Evolutionary conservation across 2,888 invertebrate species (phyloP).

Genomic region (Cheilosia pagana): DNA sequence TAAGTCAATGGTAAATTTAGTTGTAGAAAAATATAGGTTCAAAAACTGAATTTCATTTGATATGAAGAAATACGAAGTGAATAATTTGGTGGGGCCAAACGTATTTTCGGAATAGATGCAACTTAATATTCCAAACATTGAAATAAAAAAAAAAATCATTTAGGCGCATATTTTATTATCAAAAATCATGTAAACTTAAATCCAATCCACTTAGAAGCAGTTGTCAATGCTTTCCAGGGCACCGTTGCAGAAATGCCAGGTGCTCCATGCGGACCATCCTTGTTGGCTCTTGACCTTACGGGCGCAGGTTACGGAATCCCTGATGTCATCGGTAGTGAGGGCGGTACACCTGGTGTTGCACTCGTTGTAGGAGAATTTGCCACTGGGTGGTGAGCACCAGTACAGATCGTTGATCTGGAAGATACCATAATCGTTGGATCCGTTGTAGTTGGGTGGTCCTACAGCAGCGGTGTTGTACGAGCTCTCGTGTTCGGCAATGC

Average conservation of each 20-base stretch:
- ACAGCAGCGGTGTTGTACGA: slow-evolving; percentile 83
- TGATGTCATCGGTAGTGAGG: slow-evolving; percentile 81
- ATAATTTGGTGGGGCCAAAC: too few relatives aligned
- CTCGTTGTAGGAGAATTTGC: slow-evolving; percentile 79
- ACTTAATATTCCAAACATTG: too few relatives aligned
- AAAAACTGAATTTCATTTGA: too few relatives aligned
- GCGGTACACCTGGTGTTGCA: slow-evolving; percentile 80
- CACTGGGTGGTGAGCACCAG: slow-evolving; percentile 81
- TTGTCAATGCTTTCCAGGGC: slow-evolving; percentile 77
- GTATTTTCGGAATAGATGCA: too few relatives aligned
- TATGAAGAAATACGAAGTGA: too few relatives aligned
- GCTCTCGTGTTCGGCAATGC: slow-evolving; percentile 81
- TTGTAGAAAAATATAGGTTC: too few relatives aligned
- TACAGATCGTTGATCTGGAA: slow-evolving; percentile 83
- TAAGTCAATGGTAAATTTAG: too few relatives aligned
- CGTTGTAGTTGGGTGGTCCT: slow-evolving; percentile 84
- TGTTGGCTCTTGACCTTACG: slow-evolving; percentile 79
- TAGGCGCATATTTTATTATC: too few relatives aligned
- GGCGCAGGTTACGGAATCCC: slow-evolving; percentile 79
- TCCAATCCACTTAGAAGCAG: slow-evolving; percentile 77
- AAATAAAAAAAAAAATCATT: too few relatives aligned
- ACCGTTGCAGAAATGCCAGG: slow-evolving; percentile 79
- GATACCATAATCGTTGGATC: slow-evolving; percentile 83
- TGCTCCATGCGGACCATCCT: slow-evolving; percentile 82
- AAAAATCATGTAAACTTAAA: too few relatives aligned